Base-by-base conservation (phyloP, 2,113 vertebrate genomes). In the Herpetotheres cachinnans region DNA sequence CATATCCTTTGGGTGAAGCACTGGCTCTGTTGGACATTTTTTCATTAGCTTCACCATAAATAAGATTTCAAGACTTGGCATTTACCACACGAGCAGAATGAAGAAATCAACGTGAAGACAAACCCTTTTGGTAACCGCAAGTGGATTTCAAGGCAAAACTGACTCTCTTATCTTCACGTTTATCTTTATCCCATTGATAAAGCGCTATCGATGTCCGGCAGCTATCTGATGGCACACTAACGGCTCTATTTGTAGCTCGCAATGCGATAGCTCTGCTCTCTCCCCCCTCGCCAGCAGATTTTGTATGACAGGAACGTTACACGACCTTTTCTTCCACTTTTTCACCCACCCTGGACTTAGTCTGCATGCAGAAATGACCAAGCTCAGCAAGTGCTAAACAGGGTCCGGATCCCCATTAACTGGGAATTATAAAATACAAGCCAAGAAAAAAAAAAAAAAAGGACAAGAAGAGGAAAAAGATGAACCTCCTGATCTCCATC, bases 141-240 rank as follows among this genome's bases (percentile, higher is more conserved):
- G 97, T 82, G 95, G 97, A 97, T 95, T 90, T 94, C 56, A 58
- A 97, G 89, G 91, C 85, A 69, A 97, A 69, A 62, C 63, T 42
- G 25, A 20, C 87, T 97, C 97, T 94, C 88, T 96, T 86, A 97
- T 94, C 86, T 95, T 81, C 93, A 77, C 97, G 95, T 98, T 94
- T 91, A 95, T 94, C 96, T 94, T 96, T 95, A 98, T 95, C 97
- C 87, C 93, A 86, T 44, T 89, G 96, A 94, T 96, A 95, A 72
- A 66, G 91, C 72, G 80, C 96, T 97, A 95, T 97, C 85, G 71
- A 90, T 96, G 96, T 49, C 95, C 82, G 12, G 95, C 93, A 69
- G 90, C 77, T 96, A 90, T 88, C 96, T 86, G 96, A 97, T 97
- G 83, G 72, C 82, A 81, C 46, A 9, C 85, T 97, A 98, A 97